These are phyloP conservation scores for Semicossyphus pulcher DNA, from an alignment of 2,113 vertebrate species.

Conservation along the genomic window DNA sequence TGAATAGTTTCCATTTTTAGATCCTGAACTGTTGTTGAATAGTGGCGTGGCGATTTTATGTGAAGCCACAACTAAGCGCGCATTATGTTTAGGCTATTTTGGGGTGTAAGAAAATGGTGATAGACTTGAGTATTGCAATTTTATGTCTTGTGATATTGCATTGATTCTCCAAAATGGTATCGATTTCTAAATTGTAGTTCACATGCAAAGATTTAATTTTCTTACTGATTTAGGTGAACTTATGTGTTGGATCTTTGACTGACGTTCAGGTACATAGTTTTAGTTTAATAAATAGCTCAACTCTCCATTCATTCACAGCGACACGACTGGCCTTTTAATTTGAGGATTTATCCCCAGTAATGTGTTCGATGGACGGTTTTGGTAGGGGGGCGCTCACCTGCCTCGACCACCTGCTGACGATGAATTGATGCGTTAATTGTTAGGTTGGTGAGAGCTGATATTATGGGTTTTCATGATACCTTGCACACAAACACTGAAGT, in stretches of 20 bases:
- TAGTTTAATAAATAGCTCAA: conserved; percentile 49
- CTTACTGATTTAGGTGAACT: too few relatives aligned
- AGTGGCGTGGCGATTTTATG: neutral
- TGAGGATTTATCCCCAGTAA: conserved; percentile 25
- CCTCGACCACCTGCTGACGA: conserved; percentile 50
- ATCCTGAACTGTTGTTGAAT: neutral
- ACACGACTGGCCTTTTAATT: conserved; percentile 40
- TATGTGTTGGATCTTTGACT: conserved; percentile 27
- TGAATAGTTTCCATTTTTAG: conserved; percentile 6
- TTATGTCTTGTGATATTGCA: too few relatives aligned
- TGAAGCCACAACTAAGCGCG: neutral
- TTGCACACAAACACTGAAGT: conserved; percentile 42
- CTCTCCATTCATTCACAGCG: conserved; percentile 35
- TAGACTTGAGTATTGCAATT: too few relatives aligned
- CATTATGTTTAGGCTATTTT: conserved; percentile 16
- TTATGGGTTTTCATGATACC: conserved; percentile 31
- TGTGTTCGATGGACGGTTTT: conserved; percentile 27
- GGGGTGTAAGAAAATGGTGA: too few relatives aligned
- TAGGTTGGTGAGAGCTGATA: conserved; percentile 30
- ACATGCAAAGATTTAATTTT: too few relatives aligned
- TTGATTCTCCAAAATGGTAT: too few relatives aligned
- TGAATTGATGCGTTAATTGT: conserved; percentile 61
- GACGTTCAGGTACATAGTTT: neutral
- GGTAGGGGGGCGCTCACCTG: conserved; percentile 46
- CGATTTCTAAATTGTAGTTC: too few relatives aligned